Evolutionary conservation across 2,888 invertebrate species (phyloP).

Genomic region (Mythimna pallens): DNA sequence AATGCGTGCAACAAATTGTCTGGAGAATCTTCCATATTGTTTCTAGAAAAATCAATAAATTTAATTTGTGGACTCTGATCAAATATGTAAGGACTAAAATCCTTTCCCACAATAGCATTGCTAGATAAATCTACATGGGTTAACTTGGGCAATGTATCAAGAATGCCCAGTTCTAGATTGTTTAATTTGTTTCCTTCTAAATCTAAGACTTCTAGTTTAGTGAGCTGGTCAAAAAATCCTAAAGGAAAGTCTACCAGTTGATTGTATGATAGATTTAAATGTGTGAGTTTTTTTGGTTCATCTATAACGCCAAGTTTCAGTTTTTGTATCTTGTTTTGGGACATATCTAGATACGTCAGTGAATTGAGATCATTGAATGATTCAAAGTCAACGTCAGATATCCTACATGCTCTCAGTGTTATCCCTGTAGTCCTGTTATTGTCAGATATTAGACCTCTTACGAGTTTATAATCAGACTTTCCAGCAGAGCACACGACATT

Average conservation of each 20-base stretch:
- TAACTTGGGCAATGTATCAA: constrained; percentile 62
- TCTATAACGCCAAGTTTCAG: constrained; percentile 65
- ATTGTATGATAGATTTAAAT: constrained; percentile 68
- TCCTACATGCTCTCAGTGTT: constrained; percentile 68
- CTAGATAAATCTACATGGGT: constrained; percentile 72
- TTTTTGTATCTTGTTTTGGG: constrained; percentile 64
- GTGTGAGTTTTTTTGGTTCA: constrained; percentile 58
- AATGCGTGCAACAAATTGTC: constrained; percentile 70
- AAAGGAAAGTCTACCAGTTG: constrained; percentile 60
- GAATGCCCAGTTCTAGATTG: constrained; percentile 60
- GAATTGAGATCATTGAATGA: constrained; percentile 65
- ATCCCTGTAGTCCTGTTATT: constrained; percentile 67
- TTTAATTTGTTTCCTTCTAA: constrained; percentile 67
- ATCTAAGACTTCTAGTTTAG: constrained; percentile 64
- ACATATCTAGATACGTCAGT: constrained; percentile 65
- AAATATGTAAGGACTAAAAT: constrained; percentile 67
- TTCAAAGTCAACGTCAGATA: constrained; percentile 65
- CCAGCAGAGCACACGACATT: constrained; percentile 63
- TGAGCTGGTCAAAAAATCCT: constrained; percentile 63
- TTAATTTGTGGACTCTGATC: constrained; percentile 58
- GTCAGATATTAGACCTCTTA: constrained; percentile 71
- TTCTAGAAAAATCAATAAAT: constrained; percentile 68
- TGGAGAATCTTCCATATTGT: constrained; percentile 63
- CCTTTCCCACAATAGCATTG: constrained; percentile 72
- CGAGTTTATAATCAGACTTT: constrained; percentile 65